Percentiles rank a stretch among this genome's conserved stretches.
Evolutionary conservation across 2,797 vertebrate genomes (phyloP).

Genomic region (Falco biarmicus): DNA sequence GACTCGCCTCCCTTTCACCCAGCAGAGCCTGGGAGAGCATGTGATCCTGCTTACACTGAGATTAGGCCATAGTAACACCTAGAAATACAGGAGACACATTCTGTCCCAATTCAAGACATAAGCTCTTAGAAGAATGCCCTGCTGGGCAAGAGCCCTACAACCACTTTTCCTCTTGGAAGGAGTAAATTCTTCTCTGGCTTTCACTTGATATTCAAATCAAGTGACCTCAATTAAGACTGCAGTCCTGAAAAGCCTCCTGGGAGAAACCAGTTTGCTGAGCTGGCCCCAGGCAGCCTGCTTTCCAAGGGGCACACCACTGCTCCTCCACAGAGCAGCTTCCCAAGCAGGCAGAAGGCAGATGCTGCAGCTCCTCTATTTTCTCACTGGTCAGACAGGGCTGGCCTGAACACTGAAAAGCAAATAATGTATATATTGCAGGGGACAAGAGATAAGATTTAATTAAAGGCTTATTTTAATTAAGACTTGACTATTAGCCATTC

Average conservation of each 20-base stretch:
- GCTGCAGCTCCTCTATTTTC: not conserved
- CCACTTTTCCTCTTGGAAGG: not conserved
- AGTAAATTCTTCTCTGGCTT: not conserved
- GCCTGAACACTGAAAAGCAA: not conserved
- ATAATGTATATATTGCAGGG: not conserved
- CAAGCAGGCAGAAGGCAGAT: not conserved
- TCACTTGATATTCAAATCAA: not conserved
- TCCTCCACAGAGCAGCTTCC: not conserved
- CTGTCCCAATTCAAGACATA: not conserved
- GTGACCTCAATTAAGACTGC: not conserved
- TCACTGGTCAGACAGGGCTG: not conserved
- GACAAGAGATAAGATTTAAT: not conserved
- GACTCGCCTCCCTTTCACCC: conserved; percentile 7
- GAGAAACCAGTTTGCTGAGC: conserved; percentile 8
- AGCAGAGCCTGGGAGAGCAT: not conserved
- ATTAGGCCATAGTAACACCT: not conserved
- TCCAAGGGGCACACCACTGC: not conserved
- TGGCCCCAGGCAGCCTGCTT: not conserved
- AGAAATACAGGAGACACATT: not conserved
- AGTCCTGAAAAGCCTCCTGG: not conserved
- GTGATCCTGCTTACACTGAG: not conserved
- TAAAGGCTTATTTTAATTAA: conserved; percentile 38
- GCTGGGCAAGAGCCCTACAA: not conserved
- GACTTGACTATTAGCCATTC: not conserved
- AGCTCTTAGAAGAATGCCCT: conserved; percentile 27